Evolutionary conservation across 2,888 invertebrate species (phyloP), one percentile per base, ranked within the genome.

Genomic region (Lithophane semibrunnea): DNA sequence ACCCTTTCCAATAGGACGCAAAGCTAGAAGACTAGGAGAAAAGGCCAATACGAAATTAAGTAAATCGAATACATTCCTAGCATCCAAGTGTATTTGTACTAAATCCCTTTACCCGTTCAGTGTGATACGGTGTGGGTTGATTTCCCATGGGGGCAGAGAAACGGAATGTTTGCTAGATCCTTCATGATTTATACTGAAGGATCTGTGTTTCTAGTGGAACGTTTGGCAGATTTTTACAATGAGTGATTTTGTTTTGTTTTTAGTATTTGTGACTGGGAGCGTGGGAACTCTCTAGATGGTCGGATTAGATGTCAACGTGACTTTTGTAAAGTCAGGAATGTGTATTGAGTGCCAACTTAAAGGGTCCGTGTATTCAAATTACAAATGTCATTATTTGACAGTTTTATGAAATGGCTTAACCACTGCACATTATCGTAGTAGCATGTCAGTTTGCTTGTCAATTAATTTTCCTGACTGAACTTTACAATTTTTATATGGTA

Each of bases 81-180:
- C 71, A 76, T 78, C 42, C 58, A 42, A 75, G 61, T 66, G 73
- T 82, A 64, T 65, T 74, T 63, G 74, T 68, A 52, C 49, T 65
- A 58, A 76, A 67, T 63, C 75, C 64, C 54, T 67, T 77, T 47
- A 29, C 24, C 56, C 71, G 49, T 66, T 76, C 80, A 61, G 67
- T 60, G 70, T 74, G 75, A 72, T 79, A 60, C 66, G 44, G 72
- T 64, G 67, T 61, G 71, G 24, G 52, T 37, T 88, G 90, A 89
- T 89, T 89, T 89, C 90, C 89, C 89, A 9, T 49, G 84, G 76
- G 89, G 63, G 21, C 52, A 12, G 24, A 37, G 37, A 72, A 56
- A 71, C 49, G 54, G 73, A 44, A 56, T 66, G 72, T 29, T 73
- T 44, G 16, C 47, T 56, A 74, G 64, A 88, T 81, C 66, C 56